These are phyloP conservation scores for Aramus guarauna DNA, from an alignment of 2,113 vertebrate genomes.

Conservation along the genomic window DNA sequence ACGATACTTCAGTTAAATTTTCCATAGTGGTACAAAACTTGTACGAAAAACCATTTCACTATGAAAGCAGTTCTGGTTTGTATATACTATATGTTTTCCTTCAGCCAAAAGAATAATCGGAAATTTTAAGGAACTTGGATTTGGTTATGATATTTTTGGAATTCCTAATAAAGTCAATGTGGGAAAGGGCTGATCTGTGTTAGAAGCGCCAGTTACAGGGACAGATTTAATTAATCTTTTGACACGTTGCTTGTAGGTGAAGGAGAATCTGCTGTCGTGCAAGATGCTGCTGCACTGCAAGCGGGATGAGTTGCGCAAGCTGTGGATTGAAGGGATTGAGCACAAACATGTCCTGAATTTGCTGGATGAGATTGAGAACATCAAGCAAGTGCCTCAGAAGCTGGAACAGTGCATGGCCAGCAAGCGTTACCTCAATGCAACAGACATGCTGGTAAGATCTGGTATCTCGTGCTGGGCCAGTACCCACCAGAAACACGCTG, in stretches of 20 bases:
- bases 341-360: conserved; percentile 97
- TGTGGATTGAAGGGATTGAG: conserved; percentile 98
- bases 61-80: rapidly evolving
- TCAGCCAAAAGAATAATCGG: not conserved
- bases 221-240: not conserved
- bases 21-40: not conserved
- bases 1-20: not conserved
- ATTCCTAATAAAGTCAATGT: not conserved
- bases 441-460: conserved; percentile 93
- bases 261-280: conserved; percentile 96
- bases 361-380: conserved; percentile 97
- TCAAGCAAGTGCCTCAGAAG: conserved; percentile 96
- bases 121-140: not conserved
- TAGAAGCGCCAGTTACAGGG: not conserved
- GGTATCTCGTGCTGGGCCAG: not conserved
- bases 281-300: conserved; percentile 99
- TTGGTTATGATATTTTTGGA: not conserved
- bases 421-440: conserved; percentile 95
- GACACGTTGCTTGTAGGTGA: conserved; percentile 78
- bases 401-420: conserved; percentile 92
- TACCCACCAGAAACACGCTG: not conserved
- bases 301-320: conserved; percentile 92
- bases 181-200: not conserved
- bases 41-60: not conserved
- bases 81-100: rapidly evolving